phyloP scores from a whole-genome alignment of 35 echinoderm and acorn worm genomes.

The Chiridota heheva region DNA sequence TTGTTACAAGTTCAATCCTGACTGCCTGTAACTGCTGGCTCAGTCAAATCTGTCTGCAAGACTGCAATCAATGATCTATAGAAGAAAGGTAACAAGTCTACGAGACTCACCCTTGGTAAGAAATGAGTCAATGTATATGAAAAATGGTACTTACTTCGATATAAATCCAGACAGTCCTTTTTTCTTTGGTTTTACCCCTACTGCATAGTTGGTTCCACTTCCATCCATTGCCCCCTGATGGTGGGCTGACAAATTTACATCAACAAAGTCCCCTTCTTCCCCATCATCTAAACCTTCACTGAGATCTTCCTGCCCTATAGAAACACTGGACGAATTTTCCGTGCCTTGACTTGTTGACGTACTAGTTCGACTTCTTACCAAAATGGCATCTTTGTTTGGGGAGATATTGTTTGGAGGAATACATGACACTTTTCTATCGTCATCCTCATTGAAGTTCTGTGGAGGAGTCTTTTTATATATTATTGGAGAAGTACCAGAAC shows the following conservation, averaged over 20 bases:
- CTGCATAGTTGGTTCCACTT: neutral
- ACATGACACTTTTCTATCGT: neutral
- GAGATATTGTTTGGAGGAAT: neutral
- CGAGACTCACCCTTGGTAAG: too few species aligned
- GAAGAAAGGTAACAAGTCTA: too few species aligned
- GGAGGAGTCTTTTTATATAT: slow-evolving; percentile 12
- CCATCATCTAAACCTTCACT: slow-evolving; percentile 31
- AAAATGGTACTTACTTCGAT: slow-evolving; percentile 47
- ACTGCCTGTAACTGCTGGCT: too few species aligned
- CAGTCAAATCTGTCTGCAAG: too few species aligned
- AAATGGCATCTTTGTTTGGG: neutral
- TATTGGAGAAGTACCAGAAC: neutral
- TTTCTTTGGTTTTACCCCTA: slow-evolving; percentile 61
- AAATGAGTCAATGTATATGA: too few species aligned
- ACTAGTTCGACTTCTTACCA: slow-evolving; percentile 65
- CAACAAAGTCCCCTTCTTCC: slow-evolving; percentile 52
- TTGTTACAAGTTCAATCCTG: too few species aligned
- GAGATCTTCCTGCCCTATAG: slow-evolving; percentile 43
- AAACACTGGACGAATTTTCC: slow-evolving; percentile 55
- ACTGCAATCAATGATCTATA: too few species aligned
- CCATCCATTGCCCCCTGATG: neutral
- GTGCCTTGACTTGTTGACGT: slow-evolving; percentile 63
- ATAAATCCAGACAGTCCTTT: slow-evolving; percentile 65
- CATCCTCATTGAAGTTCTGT: neutral
- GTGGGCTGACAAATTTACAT: slow-evolving; percentile 47